Evolutionary conservation across 2,797 vertebrate species (phyloP).

Genomic region (Macropus fuliginosus): DNA sequence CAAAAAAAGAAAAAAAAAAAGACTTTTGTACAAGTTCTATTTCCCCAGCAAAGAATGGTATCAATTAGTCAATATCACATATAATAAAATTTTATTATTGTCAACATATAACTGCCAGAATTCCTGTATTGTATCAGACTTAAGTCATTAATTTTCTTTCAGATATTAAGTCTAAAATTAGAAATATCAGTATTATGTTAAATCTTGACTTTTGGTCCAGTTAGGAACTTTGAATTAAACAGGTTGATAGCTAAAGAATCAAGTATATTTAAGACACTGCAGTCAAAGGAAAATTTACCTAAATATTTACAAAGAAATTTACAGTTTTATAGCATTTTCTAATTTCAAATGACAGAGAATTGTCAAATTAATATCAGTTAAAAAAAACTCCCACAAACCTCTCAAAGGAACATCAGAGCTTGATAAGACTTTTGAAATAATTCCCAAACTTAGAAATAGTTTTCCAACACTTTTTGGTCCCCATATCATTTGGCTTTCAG

Average conservation of each 20-base stretch:
- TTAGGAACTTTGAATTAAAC: background rate
- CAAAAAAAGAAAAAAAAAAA: background rate
- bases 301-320: background rate
- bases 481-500: background rate
- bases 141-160: slow-evolving; percentile 28
- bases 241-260: background rate
- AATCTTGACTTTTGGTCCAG: background rate
- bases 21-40: background rate
- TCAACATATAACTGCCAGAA: slow-evolving; percentile 26
- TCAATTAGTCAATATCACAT: background rate
- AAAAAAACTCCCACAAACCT: background rate
- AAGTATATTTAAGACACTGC: background rate
- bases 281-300: background rate
- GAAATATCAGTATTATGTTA: background rate
- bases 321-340: background rate
- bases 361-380: background rate
- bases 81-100: slow-evolving; percentile 14
- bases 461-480: background rate
- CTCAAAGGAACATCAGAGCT: background rate
- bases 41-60: background rate
- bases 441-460: background rate
- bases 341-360: background rate
- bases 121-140: slow-evolving; percentile 20
- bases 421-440: background rate
- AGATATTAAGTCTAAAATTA: background rate